Base-by-base conservation (phyloP, 2,888 invertebrate species). In the Nymphalis urticae region DNA sequence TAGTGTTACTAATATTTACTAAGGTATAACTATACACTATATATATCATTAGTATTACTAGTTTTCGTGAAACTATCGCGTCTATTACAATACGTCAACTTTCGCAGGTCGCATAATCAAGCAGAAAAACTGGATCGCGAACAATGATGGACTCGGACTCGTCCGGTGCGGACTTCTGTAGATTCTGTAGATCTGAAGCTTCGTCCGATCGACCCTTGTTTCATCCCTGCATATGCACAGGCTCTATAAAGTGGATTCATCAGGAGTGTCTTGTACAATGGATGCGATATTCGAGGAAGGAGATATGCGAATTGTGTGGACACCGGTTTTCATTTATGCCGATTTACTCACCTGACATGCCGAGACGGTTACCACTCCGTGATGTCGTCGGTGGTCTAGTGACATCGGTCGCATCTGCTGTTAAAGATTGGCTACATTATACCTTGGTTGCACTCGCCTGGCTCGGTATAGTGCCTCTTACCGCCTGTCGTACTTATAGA, bases 311-410 rank as follows among this genome's bases (percentile, higher is more conserved):
- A 88, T 91, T 99, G 75, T 99, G 99, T 88, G 98, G 98, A 72
- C 97, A 99, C 90, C 95, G 98, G 71, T 99, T 99, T 89, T 98
- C 98, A 5, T 99, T 99, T 84, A 98, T 98, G 82, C 99, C 99
- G 42, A 99, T 99, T 79, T 99, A 99, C 90, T 98, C 99, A n/a
- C 98, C 99, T 42, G 99, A 99, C 86, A 99, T 99, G 99, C 99
- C 99, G n/a, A 95, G 98, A 72, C 94, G 99, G 71, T 92, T 99
- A 79, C 99, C 99, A 0, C 93, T 99, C 47, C 95, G 95, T 75
- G 99, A 99, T 87, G 97, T 99, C 10, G 94, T 98, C 0, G 96
- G 97, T 59, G 99, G 99, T 2, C 90, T 99, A 62, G 93, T 98
- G 65, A 95, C 96, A 5, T 98, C 98, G 24, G 95, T 99, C 47